Evolutionary conservation across 1,140 invertebrate genomes (phyloP), one percentile per base, ranked within the genome.

Genomic region (Aphis gossypii): DNA sequence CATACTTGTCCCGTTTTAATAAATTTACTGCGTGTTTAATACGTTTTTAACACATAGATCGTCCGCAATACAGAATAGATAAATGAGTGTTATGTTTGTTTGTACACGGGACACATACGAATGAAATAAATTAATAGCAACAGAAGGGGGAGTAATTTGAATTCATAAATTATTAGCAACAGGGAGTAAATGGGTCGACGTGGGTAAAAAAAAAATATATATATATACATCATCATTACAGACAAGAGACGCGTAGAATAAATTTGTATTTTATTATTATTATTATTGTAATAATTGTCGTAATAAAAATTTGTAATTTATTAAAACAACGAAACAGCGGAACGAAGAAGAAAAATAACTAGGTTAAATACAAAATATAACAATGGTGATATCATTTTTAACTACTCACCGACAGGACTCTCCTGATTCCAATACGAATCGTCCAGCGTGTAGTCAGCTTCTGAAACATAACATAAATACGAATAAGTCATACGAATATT

Each of bases 371-470:
- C n/a, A n/a, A 76, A n/a, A 68, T 68, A n/a, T 11, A 68, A n/a
- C 60, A n/a, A 68, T 30, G 9, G 25, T 68, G 21, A 91, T 35
- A 30, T n/a, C 8, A 30, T 23, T 38, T 4, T 30, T 30, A 68
- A 97, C 97, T 35, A 97, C 97, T 97, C 95, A 98, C 97, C 97
- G 95, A 97, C 97, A 95, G 97, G 97, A 96, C 97, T 98, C 95
- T 98, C 97, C 95, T 98, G 97, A 96, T 97, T 98, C 97, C 97
- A 98, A 96, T 97, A 98, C 94, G 97, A 98, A 96, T 98, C 98
- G 96, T 98, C 98, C 96, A 98, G 96, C 94, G 97, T 98, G 95
- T 98, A 98, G 96, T 98, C 97, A 95, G 97, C 97, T 96, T 98
- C 98, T 98, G 97, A 82, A 98, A 98, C 95, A 89, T 95, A 94